Evolutionary conservation across 2,888 invertebrate species (phyloP), one percentile per base, ranked within the genome.

Genomic region (Oscheius sp.): DNA sequence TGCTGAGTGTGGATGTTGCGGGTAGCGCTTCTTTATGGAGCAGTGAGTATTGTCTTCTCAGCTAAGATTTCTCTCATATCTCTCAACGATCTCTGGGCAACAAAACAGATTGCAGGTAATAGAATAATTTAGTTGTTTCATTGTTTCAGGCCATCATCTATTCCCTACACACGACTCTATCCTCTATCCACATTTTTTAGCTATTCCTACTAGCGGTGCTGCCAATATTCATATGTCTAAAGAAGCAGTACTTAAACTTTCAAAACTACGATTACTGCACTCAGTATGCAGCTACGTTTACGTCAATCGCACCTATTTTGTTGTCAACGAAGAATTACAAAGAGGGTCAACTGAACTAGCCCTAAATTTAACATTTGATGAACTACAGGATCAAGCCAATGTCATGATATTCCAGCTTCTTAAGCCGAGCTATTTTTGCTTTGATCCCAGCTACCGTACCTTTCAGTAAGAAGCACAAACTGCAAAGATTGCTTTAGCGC

Each of bases 201-300:
- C 53, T 35, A 66, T 71, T n/a, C 58, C 66, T 2, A 32, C 42
- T 37, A n/a, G 10, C 11, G 68, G 68, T 3, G 53, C 37, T 10
- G 29, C 68, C 42, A 33, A 21, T 33, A 58, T 74, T 32, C 68
- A 74, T 42, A n/a, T 58, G 32, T 29, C 53, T 10, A 35, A 29
- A 2, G 37, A 33, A 33, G 35, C 37, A 37, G 55, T 68, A 1
- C 13, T 21, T 1, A 51, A 53, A 9, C n/a, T 68, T 7, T 68
- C 68, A 2, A 4, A 29, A 35, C 21, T 13, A n/a, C 29, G 68
- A 1, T 63, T 70, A n/a, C 50, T 74, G 13, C 59, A 70, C 11
- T 78, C 78, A 11, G 76, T 78, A 7, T 78, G 73, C 47, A 68
- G 70, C 37, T 78, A 78, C 48, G 2, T 13, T 11, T 62, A 71